Conservation (phyloP, 2,113 vertebrate species). For the Elgaria multicarinata region DNA sequence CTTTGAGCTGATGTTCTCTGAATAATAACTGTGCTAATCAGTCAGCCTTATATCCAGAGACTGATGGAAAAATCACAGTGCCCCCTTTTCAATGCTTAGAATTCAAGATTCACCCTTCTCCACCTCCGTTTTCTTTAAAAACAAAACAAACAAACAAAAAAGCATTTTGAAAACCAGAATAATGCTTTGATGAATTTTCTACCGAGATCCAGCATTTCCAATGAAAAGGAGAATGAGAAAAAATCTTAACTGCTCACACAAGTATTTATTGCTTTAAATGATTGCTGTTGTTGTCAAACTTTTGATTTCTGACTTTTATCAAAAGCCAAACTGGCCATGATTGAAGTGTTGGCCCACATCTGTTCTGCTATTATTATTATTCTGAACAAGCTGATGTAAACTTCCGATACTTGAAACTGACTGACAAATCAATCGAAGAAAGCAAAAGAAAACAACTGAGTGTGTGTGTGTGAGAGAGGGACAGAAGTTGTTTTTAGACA, state of each 20-base stretch:
- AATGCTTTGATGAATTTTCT: not conserved
- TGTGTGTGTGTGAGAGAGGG: too few relatives aligned
- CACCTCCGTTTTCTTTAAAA: not conserved
- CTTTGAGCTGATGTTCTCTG: not conserved
- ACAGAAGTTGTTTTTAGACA: not conserved
- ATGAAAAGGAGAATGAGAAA: not conserved
- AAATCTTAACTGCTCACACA: not conserved
- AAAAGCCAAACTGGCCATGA: not conserved
- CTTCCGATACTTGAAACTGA: not conserved
- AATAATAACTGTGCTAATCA: constrained; percentile 7
- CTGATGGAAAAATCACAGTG: not conserved
- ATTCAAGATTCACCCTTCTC: not conserved
- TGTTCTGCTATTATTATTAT: not conserved
- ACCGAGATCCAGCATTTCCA: not conserved
- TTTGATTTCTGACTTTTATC: constrained; percentile 8
- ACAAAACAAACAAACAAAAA: not conserved
- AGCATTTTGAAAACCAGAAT: not conserved
- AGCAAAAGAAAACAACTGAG: not conserved
- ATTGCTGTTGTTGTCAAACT: not conserved
- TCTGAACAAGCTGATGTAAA: not conserved
- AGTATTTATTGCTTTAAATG: not conserved
- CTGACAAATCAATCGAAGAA: not conserved
- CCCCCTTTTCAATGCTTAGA: not conserved
- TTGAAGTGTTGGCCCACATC: not conserved
- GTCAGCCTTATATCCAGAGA: constrained; percentile 4